Conservation (phyloP, 2,113 vertebrate genomes). For the Aegotheles bennettii region DNA sequence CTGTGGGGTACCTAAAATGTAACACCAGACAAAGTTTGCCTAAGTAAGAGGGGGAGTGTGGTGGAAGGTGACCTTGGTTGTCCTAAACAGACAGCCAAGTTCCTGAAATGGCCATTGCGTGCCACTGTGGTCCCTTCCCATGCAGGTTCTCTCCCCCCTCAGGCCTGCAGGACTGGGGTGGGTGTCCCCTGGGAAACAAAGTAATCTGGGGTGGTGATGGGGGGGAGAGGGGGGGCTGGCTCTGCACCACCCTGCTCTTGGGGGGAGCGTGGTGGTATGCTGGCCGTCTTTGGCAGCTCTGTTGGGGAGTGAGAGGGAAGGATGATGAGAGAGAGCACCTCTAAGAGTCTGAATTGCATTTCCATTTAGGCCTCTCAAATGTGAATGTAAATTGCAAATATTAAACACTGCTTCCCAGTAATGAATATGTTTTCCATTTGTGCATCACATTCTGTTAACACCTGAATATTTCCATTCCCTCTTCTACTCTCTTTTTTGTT, state of each 20-base stretch:
- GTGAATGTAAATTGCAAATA: neutral
- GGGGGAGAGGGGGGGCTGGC: neutral
- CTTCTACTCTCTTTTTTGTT: neutral
- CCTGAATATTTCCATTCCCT: neutral
- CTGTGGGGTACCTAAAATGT: neutral
- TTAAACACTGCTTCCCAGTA: neutral
- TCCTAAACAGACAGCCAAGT: neutral
- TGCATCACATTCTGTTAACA: neutral
- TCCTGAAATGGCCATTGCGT: neutral
- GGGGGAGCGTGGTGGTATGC: neutral
- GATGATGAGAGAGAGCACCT: neutral
- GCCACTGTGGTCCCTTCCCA: fast-evolving
- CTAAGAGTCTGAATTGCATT: neutral
- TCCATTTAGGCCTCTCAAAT: neutral
- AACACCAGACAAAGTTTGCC: neutral
- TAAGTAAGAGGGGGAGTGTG: neutral
- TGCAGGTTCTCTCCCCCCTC: neutral
- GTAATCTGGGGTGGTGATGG: neutral
- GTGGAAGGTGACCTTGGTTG: neutral
- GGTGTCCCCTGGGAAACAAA: neutral
- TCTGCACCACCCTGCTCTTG: neutral
- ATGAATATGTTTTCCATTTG: constrained; percentile 35
- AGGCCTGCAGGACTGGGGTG: neutral
- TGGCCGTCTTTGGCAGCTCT: neutral
- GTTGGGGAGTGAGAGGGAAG: neutral